phyloP scores from a whole-genome alignment of 2,888 invertebrate genomes.

The Cancer borealis region DNA sequence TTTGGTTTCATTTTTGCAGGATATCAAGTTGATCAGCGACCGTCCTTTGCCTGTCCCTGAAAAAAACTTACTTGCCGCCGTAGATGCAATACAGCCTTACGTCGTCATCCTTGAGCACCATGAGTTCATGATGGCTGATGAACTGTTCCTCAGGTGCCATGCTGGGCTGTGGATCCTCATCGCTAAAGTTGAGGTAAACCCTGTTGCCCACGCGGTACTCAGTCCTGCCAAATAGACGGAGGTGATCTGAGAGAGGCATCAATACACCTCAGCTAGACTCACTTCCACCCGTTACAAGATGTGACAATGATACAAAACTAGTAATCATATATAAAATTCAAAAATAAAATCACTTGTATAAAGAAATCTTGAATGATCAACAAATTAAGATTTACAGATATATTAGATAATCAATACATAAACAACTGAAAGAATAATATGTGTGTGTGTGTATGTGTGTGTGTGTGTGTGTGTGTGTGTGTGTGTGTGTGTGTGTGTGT shows the following conservation, averaged over 20 bases:
- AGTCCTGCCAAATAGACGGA: constrained; percentile 61
- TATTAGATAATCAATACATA: background rate
- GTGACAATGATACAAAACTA: background rate
- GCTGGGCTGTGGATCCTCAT: constrained; percentile 50
- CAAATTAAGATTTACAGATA: background rate
- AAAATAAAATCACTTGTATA: background rate
- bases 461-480: background rate
- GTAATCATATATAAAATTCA: background rate
- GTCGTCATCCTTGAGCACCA: constrained; percentile 68
- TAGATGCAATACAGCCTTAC: constrained; percentile 75
- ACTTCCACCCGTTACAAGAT: background rate
- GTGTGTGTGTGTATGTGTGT: background rate
- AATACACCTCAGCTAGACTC: background rate
- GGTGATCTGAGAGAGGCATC: background rate
- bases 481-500: no score
- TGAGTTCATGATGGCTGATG: constrained; percentile 60
- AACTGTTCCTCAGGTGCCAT: constrained; percentile 61
- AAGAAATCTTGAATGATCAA: background rate
- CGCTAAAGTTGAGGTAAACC: constrained; percentile 76
- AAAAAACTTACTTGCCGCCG: constrained; percentile 71
- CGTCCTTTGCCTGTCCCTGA: no score
- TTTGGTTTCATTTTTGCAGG: no score
- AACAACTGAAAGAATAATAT: background rate
- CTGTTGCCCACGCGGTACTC: constrained; percentile 77
- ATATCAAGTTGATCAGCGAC: no score